Evolutionary conservation across 2,888 invertebrate species (phyloP).

Genomic region (Plemyria rubiginata): DNA sequence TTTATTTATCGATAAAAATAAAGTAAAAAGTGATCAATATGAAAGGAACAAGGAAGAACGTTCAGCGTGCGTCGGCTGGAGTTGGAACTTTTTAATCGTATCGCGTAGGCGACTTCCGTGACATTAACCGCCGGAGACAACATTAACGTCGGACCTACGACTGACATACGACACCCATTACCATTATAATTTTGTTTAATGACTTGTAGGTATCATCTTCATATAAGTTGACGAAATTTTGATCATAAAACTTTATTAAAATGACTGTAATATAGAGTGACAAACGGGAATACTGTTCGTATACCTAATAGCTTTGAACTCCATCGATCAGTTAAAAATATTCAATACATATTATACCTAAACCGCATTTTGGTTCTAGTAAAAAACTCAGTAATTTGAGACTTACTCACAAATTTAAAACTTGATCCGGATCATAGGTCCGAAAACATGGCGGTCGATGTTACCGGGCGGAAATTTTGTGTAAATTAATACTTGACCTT

Average conservation of each 20-base stretch:
- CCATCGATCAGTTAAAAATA: neutral
- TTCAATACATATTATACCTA: neutral
- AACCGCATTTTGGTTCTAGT: slow-evolving; percentile 7
- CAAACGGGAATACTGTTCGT: slow-evolving; percentile 30
- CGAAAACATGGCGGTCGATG: slow-evolving; percentile 46
- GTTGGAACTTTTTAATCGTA: slow-evolving; percentile 58
- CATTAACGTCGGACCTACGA: slow-evolving; percentile 56
- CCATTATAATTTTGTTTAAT: slow-evolving; percentile 58
- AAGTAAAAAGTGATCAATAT: slow-evolving; percentile 38
- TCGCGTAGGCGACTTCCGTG: slow-evolving; percentile 68
- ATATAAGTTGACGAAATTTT: slow-evolving; percentile 34
- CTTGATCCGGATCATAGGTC: slow-evolving; percentile 60
- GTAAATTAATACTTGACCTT: slow-evolving; percentile 51
- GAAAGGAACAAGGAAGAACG: slow-evolving; percentile 35
- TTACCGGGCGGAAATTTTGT: slow-evolving; percentile 50
- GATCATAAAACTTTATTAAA: slow-evolving; percentile 34
- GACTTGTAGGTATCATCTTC: slow-evolving; percentile 37
- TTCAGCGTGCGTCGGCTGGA: slow-evolving; percentile 37
- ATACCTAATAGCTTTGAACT: slow-evolving; percentile 13
- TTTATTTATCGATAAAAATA: slow-evolving; percentile 27
- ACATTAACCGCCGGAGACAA: slow-evolving; percentile 53
- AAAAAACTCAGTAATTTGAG: slow-evolving; percentile 57
- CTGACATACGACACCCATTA: slow-evolving; percentile 63
- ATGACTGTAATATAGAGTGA: slow-evolving; percentile 28
- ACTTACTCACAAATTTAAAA: slow-evolving; percentile 52